A percentile compares a stretch with the other conserved stretches of the same genome.
These are phyloP conservation scores for Girardia tigrina DNA, from an alignment of 2,888 invertebrate species.

Conservation along the genomic window DNA sequence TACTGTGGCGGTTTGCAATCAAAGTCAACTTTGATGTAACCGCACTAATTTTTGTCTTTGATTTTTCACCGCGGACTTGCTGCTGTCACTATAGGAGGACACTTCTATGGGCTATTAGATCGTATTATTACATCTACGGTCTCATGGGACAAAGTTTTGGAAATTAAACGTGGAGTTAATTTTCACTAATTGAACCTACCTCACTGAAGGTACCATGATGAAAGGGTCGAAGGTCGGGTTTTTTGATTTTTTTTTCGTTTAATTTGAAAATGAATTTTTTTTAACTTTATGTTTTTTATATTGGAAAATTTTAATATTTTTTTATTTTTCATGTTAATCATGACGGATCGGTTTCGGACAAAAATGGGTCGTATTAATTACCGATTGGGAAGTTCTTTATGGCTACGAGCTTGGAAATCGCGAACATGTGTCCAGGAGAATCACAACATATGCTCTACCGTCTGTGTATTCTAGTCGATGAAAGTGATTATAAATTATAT, in stretches of 20 bases:
- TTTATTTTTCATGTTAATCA: too few species aligned
- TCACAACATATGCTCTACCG: neutral
- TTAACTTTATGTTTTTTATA: too few species aligned
- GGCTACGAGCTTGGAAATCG: neutral
- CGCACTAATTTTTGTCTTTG: neutral
- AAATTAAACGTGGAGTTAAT: neutral
- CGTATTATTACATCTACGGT: neutral
- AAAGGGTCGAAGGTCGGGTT: too few species aligned
- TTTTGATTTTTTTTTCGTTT: too few species aligned
- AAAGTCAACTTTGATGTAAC: neutral
- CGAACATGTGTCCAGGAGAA: constrained; percentile 4
- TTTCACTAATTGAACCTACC: neutral
- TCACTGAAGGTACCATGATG: too few species aligned
- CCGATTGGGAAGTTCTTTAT: neutral
- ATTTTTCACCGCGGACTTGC: constrained; percentile 19
- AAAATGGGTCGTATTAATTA: too few species aligned
- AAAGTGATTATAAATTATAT: constrained; percentile 1
- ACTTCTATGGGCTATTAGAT: constrained; percentile 16
- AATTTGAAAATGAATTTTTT: too few species aligned
- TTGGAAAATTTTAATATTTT: too few species aligned
- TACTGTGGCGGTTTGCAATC: neutral
- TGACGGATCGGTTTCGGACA: too few species aligned
- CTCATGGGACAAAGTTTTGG: neutral
- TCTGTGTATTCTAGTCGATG: neutral
- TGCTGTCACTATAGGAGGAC: neutral